Base-by-base conservation (phyloP, 2,888 invertebrate genomes). In the Tinea trinotella region DNA sequence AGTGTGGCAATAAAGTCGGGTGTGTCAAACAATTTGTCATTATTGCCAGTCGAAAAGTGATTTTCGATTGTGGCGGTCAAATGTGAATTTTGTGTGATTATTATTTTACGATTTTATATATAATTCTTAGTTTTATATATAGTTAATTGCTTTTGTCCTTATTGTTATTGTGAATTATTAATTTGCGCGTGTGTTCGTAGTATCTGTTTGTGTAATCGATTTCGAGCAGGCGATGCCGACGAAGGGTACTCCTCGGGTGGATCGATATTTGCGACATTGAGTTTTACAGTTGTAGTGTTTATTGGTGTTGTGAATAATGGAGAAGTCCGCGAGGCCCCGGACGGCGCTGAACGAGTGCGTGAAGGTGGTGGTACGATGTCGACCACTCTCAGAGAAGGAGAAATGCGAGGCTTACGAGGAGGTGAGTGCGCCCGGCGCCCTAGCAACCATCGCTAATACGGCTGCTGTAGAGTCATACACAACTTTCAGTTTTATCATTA, bases 321-420 rank as follows among this genome's bases (percentile, higher is more conserved):
- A 87, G 70, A 85, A 82, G 74, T 77, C 83, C 50, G 77, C 76
- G 58, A 75, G 86, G 63, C 85, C 85, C 57, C 76, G 83, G 67
- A 86, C 86, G 59, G 83, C 87, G 61, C 83, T 87, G 58, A 92
- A 92, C 72, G 97, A 98, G 82, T 92, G 94, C 68, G 97, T 99
- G 57, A 97, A 97, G 85, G 99, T 99, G 59, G 94, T 99, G 61
- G 98, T 99, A 55, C 88, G 99, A 72, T 98, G 98, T 86, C 91
- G 99, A 55, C 99, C 99, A 35, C 91, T 99, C 85, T 96, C 94
- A 64, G 91, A 93, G 61, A 93, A 92, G 64, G 99, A 99, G 84
- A 89, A 88, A 34, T 80, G 87, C 34, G 90, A 92, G 66, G 93
- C 93, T 17, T 90, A 91, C 80, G 88, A 80, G 57, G 92, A 93